Base-by-base conservation (phyloP, 1,140 invertebrate species). In the Dendrolimus kikuchii region DNA sequence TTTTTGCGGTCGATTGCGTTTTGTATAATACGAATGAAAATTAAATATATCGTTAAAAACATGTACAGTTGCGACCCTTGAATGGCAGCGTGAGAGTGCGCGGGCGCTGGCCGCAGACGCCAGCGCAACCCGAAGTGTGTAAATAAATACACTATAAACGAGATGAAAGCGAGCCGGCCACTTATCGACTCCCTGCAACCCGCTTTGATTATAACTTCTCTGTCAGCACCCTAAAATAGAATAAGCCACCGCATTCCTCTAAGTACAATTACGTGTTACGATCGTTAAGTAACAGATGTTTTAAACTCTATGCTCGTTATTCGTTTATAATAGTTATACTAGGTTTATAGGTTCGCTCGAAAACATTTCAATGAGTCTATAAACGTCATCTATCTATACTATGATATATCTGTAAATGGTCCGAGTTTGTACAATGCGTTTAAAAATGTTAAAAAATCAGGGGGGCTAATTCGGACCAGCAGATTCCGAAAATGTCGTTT, bases 191-290 rank as follows among this genome's bases (percentile, higher is more conserved):
- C 66, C 61, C 65, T 72, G 61, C 68, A 23, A 68, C 67, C 68
- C 72, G 71, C 66, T 72, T 63, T 68, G 68, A 74, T 74, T 74
- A 72, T 74, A 66, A 66, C 61, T 66, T 66, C 62, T 70, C 71
- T 80, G 78, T 85, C 77, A 83, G 64, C 75, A 73, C 65, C 76
- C 72, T 55, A 62, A 84, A 82, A 86, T 84, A 86, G 77, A 84
- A 62, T 64, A 62, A 60, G 59, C 44, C 37, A 43, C 49, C 38
- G 42, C 51, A 53, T 53, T 53, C 51, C 8, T 53, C 39, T n/a
- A 51, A n/a, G 45, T 36, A 36, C 9, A 43, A 37, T 49, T n/a
- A 50, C 49, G 49, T 23, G 23, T 23, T 23, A 23, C 23, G 23
- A 3, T 3, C 23, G 23, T 23, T 23, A 23, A 23, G 23, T 23